phyloP scores from a whole-genome alignment of 2,888 invertebrate genomes.

The Pollenia amentaria region DNA sequence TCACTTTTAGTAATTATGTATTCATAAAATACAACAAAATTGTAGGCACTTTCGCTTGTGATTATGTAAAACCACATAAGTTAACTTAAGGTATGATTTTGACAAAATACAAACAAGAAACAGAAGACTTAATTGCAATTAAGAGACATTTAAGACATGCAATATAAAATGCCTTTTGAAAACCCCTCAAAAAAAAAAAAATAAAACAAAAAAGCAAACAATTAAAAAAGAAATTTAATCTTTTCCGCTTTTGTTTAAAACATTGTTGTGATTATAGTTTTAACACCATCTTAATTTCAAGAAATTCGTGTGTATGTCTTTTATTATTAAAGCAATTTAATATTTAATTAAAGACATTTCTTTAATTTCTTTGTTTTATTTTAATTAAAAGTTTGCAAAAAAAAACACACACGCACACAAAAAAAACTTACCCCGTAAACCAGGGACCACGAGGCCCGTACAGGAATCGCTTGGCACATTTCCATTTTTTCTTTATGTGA shows the following conservation, averaged over 20 bases:
- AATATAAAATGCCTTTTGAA: conserved; percentile 22
- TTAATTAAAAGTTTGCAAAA: background rate
- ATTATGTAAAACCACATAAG: conserved; percentile 47
- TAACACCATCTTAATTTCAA: conserved; percentile 25
- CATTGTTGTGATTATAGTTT: conserved; percentile 36
- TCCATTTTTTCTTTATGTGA: conserved; percentile 86
- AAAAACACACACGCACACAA: background rate
- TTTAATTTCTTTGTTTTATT: background rate
- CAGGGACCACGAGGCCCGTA: conserved; percentile 86
- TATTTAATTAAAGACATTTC: conserved; percentile 18
- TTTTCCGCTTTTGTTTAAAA: conserved; percentile 53
- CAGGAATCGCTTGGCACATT: conserved; percentile 86
- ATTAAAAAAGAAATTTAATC: conserved; percentile 18
- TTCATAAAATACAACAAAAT: conserved; percentile 32
- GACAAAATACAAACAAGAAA: conserved; percentile 22
- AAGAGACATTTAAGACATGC: conserved; percentile 45
- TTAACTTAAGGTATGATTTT: conserved; percentile 38
- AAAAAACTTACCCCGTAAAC: conserved; percentile 83
- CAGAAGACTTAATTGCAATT: conserved; percentile 27
- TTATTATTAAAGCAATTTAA: background rate
- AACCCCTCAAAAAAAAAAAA: conserved; percentile 10
- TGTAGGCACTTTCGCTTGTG: conserved; percentile 53
- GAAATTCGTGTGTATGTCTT: background rate
- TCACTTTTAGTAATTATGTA: conserved; percentile 16
- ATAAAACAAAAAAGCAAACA: background rate